These are phyloP conservation scores for Ooceraea biroi DNA, from an alignment of 1,140 invertebrate species.

Conservation along the genomic window DNA sequence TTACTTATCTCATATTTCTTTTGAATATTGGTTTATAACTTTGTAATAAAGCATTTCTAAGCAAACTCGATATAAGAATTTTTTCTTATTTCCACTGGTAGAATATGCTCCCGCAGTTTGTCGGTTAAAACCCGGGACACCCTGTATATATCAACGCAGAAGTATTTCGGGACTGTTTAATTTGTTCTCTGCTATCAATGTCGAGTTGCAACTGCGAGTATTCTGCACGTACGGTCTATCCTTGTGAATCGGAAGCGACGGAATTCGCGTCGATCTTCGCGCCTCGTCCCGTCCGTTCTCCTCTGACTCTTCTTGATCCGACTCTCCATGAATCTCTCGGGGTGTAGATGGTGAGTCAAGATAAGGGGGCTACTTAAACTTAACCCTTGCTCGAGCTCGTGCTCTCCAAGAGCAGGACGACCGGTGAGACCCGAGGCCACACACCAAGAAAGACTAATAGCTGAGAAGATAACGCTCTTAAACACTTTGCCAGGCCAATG, in stretches of 20 bases:
- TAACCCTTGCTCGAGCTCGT: conserved; percentile 84
- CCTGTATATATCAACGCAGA: not conserved
- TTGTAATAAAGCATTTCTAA: too few species aligned
- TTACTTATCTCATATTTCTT: too few species aligned
- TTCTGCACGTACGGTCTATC: conserved; percentile 34
- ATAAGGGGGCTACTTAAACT: conserved; percentile 83
- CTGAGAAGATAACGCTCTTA: conserved; percentile 85
- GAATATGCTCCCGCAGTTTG: too few species aligned
- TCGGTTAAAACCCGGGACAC: too few species aligned
- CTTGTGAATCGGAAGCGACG: conserved; percentile 60
- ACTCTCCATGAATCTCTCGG: conserved; percentile 75
- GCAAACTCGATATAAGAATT: too few species aligned
- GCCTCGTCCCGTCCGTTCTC: conserved; percentile 61
- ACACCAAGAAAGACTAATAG: conserved; percentile 86
- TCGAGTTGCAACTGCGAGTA: conserved; percentile 39
- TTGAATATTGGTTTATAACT: too few species aligned
- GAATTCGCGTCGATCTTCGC: conserved; percentile 74
- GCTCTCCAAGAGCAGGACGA: conserved; percentile 76
- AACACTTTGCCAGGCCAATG: conserved; percentile 85
- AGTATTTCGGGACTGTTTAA: not conserved
- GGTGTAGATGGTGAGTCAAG: conserved; percentile 82
- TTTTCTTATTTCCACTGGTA: too few species aligned
- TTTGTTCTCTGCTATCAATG: not conserved
- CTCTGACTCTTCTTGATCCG: conserved; percentile 27
- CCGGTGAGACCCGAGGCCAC: conserved; percentile 83